Conservation (phyloP, 2,888 invertebrate genomes). For the Cataglyphis altisquamis region DNA sequence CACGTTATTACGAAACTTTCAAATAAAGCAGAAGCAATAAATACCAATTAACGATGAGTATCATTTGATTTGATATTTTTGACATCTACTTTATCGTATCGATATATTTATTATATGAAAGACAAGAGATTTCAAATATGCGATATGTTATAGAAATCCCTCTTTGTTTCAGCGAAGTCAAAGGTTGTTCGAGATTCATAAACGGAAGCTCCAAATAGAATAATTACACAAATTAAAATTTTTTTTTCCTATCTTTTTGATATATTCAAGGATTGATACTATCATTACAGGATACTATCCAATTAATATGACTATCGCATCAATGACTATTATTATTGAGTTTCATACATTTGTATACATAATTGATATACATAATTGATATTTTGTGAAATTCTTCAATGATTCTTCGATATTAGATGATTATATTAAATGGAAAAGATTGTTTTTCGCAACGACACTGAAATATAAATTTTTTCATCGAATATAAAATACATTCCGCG, state of each 20-base stretch:
- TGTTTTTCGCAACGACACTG: background rate
- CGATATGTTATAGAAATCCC: background rate
- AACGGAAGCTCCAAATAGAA: conserved; percentile 1
- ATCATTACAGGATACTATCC: background rate
- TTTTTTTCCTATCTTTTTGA: background rate
- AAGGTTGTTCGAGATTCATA: background rate
- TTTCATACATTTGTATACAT: background rate
- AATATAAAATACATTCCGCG: background rate
- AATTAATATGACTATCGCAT: background rate
- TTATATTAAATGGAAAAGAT: background rate
- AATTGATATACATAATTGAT: background rate
- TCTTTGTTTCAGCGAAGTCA: background rate
- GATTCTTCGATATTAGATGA: background rate
- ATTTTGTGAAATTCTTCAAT: background rate
- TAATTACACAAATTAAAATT: background rate
- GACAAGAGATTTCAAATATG: background rate
- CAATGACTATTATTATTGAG: background rate
- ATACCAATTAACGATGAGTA: background rate
- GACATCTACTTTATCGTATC: background rate
- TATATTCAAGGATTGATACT: background rate
- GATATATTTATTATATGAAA: background rate
- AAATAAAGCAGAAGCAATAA: conserved; percentile 2
- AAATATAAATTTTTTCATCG: background rate
- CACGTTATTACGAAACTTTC: conserved; percentile 10
- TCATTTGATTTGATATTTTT: background rate